Percentiles rank a stretch among this genome's conserved stretches.
These are phyloP conservation scores for Leptinotarsa tumamoca DNA, from an alignment of 2,888 invertebrate species.

Conservation along the genomic window DNA sequence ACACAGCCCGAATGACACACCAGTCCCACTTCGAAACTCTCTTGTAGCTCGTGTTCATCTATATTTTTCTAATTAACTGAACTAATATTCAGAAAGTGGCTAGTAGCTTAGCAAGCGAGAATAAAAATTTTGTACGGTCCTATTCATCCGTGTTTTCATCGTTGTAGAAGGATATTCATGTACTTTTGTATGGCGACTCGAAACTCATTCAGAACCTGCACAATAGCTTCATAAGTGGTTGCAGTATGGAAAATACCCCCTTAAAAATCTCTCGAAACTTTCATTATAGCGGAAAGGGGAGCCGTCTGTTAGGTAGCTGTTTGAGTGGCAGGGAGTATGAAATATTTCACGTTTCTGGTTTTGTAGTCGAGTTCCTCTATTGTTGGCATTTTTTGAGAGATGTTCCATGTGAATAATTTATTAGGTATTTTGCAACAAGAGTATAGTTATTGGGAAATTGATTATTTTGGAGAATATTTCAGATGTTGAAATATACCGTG, in stretches of 20 bases:
- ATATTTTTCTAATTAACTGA: background rate
- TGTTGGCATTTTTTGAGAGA: constrained; percentile 30
- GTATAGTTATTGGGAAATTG: background rate
- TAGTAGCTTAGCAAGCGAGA: constrained; percentile 30
- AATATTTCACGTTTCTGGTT: constrained; percentile 33
- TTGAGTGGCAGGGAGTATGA: constrained; percentile 28
- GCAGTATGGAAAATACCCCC: constrained; percentile 56
- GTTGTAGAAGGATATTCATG: constrained; percentile 45
- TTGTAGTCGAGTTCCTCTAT: constrained; percentile 27
- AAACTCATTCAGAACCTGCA: constrained; percentile 49
- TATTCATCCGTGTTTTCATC: constrained; percentile 39
- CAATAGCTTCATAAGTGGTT: constrained; percentile 53
- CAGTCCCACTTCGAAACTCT: too few relatives aligned
- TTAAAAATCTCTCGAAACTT: constrained; percentile 51
- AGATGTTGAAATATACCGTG: too few relatives aligned
- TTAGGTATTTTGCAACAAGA: background rate
- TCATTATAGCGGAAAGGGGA: constrained; percentile 46
- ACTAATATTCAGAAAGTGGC: background rate
- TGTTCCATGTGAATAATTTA: background rate
- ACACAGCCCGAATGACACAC: too few relatives aligned
- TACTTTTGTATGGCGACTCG: constrained; percentile 46
- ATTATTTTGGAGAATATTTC: too few relatives aligned
- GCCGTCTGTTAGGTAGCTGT: constrained; percentile 36
- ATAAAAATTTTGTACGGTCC: constrained; percentile 38
- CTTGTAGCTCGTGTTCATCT: background rate